A percentile compares a stretch with the other conserved stretches of the same genome.
These are phyloP conservation scores for Drosophila navojoa DNA, from an alignment of 1,140 invertebrate genomes.

Conservation along the genomic window DNA sequence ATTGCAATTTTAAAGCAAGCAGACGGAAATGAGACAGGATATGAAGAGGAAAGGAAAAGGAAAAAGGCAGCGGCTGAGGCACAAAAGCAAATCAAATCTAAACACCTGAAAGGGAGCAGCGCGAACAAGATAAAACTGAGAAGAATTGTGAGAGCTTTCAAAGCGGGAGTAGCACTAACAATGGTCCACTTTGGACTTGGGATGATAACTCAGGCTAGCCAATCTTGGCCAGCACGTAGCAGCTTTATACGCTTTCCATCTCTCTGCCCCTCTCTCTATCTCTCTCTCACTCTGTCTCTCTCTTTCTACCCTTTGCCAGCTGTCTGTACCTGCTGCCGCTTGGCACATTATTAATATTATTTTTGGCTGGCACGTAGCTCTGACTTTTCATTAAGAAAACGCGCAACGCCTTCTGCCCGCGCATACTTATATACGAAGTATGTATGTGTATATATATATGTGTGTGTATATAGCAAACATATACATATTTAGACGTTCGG, in stretches of 20 bases:
- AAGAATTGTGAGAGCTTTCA: not conserved
- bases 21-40: constrained; percentile 38
- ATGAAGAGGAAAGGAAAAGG: constrained; percentile 23
- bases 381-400: constrained; percentile 75
- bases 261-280: not conserved
- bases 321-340: constrained; percentile 10
- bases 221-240: constrained; percentile 36
- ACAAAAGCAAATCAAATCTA: constrained; percentile 11
- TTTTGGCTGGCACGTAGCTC: constrained; percentile 61
- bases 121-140: constrained; percentile 26
- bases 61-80: constrained; percentile 1
- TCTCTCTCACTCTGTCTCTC: not conserved
- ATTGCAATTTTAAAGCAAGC: constrained; percentile 21
- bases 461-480: not conserved
- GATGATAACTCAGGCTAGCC: constrained; percentile 25
- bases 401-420: constrained; percentile 42
- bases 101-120: constrained; percentile 8
- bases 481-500: constrained; percentile 27
- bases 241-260: not conserved
- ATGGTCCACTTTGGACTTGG: constrained; percentile 25
- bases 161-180: constrained; percentile 20
- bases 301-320: not conserved
- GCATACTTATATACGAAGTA: constrained; percentile 7
- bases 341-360: constrained; percentile 74
- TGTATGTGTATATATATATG: not conserved